Base-by-base conservation (phyloP, 2,888 invertebrate genomes). In the Drosophila mimica region DNA sequence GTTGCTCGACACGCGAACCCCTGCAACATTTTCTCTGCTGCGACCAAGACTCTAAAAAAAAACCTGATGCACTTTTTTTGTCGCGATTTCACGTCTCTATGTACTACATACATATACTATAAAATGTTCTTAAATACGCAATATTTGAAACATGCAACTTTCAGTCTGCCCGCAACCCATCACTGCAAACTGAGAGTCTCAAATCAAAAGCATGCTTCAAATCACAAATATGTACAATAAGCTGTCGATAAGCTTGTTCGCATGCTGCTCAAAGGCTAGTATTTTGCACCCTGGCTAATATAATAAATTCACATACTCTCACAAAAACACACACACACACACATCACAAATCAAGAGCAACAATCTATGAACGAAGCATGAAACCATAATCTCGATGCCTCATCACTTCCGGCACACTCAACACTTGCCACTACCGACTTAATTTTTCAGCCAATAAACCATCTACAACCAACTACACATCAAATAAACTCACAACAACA, bases 371-470 rank as follows among this genome's bases (percentile, higher is more conserved):
- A 57, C 64, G 64, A 48, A 58, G 59, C 52, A 65, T 76, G 76
- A 70, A 71, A 74, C 89, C 87, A 71, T 86, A 88, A 83, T 88
- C 81, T 74, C 60, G 63, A 56, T 65, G 59, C 69, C 74, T 71
- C 72, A 80, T 64, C 87, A 89, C 67, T 76, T 74, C 66, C 68
- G 66, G 59, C 54, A 79, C 66, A 67, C 64, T 80, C 76, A 70
- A 70, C 68, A 84, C 68, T 74, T 70, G 66, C 69, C 65, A 77
- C 74, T 60, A 56, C 33, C 60, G 62, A 89, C 75, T 87, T 89
- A 63, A 78, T 81, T 87, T 87, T 89, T 77, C 71, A 83, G 81
- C 82, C 85, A 84, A 83, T 89, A 84, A 81, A 87, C 71, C 77
- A 73, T 49, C 38, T 11, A 62, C 76, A 66, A 64, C 59, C 63